Base-by-base conservation (phyloP, 1,140 invertebrate species). In the Tetramorium simillimum region DNA sequence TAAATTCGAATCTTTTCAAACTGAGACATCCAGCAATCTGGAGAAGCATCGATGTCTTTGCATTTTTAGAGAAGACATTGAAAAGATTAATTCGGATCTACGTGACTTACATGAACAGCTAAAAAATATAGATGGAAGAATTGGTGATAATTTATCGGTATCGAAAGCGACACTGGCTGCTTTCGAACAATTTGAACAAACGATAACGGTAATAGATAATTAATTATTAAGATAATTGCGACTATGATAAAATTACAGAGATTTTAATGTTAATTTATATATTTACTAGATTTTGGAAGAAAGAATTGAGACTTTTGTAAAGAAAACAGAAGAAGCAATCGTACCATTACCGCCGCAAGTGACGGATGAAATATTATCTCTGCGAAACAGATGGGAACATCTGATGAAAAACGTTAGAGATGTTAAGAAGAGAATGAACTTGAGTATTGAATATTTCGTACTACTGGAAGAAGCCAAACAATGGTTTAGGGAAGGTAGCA, bases 131-230 rank as follows among this genome's bases (percentile, higher is more conserved):
- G 92, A 91, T 33, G 90, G 89, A 10, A 93, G 88, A 92, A 78
- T 94, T 2, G 97, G 97, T 18, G 97, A 98, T 91, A 97, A 97
- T 90, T 93, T 97, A 81, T 95, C 96, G 12, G 96, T 96, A 51
- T 97, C 97, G 1, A 96, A 96, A 93, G 96, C 97, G 63, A 97
- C 97, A 75, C 97, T 97, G 12, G 95, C 96, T 75, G 96, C 97
- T 60, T 98, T 98, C 93, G 95, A 96, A 67, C 96, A 98, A 88
- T 98, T 98, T 93, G 97, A 98, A 95, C 97, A 97, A 94, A 98
- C 97, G 67, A 97, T 98, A 89, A 95, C 97, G 95, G 97, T 98
- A 65, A 33, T 49, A 95, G 96, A 93, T 70, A 33, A 21, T 51
- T 33, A 33, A 58, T 82, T n/a, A 33, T 49, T 37, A 28, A 72